A percentile compares a stretch with the other conserved stretches of the same genome.
Conservation (phyloP, 2,113 vertebrate genomes). For the Sylvietta virens region DNA sequence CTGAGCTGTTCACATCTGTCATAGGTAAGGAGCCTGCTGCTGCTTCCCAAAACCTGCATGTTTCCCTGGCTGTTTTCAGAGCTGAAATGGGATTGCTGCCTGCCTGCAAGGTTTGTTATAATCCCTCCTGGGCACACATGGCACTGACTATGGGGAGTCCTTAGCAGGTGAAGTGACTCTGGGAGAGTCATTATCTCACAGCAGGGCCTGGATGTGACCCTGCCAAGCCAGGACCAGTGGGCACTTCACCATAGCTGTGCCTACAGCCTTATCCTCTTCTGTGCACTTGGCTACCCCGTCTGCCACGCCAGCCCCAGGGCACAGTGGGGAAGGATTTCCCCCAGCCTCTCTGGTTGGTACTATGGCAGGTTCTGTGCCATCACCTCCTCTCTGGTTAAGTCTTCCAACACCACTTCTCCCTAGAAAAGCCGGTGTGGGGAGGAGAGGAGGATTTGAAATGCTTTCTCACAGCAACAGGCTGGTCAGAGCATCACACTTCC, state of each 20-base stretch:
- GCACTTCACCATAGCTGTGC: not conserved
- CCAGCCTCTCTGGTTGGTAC: not conserved
- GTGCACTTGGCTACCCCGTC: accelerated
- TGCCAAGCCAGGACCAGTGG: not conserved
- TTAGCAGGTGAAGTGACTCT: not conserved
- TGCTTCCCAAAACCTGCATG: not conserved
- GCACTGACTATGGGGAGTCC: not conserved
- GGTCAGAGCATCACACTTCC: not conserved
- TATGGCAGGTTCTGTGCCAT: not conserved
- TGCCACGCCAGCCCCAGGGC: accelerated
- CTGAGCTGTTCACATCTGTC: constrained; percentile 96
- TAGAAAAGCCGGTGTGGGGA: not conserved
- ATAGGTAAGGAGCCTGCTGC: constrained; percentile 80
- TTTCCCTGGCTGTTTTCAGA: not conserved
- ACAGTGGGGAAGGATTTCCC: not conserved
- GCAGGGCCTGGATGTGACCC: not conserved
- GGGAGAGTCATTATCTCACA: not conserved
- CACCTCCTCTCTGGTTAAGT: not conserved
- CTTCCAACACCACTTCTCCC: not conserved
- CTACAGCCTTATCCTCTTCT: not conserved
- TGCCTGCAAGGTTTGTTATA: accelerated
- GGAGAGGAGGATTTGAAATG: not conserved
- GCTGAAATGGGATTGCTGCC: not conserved
- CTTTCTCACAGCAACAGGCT: not conserved
- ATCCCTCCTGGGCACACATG: accelerated